Evolutionary conservation across 35 echinoderm and acorn worm genomes (phyloP).

Genomic region (Eucidaris tribuloides): DNA sequence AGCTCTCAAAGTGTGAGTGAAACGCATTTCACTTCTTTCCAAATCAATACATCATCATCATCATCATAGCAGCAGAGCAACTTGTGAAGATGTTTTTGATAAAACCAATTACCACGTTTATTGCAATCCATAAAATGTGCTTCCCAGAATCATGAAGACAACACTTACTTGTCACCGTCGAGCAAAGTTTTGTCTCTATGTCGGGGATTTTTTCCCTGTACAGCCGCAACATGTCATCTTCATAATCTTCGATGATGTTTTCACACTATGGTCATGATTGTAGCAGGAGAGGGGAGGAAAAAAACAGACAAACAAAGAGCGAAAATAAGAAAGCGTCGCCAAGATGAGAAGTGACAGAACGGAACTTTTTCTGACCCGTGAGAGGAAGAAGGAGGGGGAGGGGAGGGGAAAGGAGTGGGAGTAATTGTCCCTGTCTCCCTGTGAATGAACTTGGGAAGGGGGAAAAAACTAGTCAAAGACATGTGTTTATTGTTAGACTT

Average conservation of each 20-base stretch:
- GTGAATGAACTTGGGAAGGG: too few relatives aligned
- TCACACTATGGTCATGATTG: not conserved
- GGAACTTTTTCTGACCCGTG: not conserved
- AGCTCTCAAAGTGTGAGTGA: too few relatives aligned
- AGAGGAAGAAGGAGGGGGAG: not conserved
- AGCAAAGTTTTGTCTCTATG: constrained; percentile 5
- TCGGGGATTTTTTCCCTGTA: not conserved
- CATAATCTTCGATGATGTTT: constrained; percentile 19
- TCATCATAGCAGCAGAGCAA: too few relatives aligned
- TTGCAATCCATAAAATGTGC: too few relatives aligned
- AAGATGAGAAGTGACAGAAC: constrained; percentile 8
- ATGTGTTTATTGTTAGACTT: too few relatives aligned
- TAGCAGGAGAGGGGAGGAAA: not conserved
- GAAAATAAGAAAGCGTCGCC: not conserved
- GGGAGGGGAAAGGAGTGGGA: not conserved
- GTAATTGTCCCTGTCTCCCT: too few relatives aligned
- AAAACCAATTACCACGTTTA: too few relatives aligned
- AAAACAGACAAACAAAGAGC: not conserved
- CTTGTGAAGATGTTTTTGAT: too few relatives aligned
- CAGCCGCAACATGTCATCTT: not conserved
- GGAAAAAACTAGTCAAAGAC: too few relatives aligned
- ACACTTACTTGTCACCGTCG: constrained; percentile 2
- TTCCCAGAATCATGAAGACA: too few relatives aligned
- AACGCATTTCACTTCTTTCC: too few relatives aligned
- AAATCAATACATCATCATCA: too few relatives aligned